Conservation (phyloP, 2,797 vertebrate genomes). For the Fistularia tabacaria region DNA sequence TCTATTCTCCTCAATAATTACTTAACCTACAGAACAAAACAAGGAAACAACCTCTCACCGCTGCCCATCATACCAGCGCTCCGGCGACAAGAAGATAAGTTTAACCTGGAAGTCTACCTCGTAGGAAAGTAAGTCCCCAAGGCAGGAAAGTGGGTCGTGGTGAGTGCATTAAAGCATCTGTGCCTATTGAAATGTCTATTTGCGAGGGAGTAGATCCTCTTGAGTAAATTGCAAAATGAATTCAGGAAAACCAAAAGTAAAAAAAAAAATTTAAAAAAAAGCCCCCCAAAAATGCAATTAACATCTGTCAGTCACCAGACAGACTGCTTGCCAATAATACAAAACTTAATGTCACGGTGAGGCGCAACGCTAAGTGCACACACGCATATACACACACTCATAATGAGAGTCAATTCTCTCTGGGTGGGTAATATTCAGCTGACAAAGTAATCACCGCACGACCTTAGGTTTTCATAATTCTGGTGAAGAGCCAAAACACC, state of each 20-base stretch:
- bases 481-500: conserved; percentile 47
- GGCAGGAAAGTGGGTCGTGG: conserved; percentile 36
- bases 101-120: conserved; percentile 17
- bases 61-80: background rate
- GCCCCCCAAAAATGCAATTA: conserved; percentile 34
- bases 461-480: conserved; percentile 57
- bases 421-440: conserved; percentile 53
- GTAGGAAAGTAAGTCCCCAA: conserved; percentile 25
- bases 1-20: background rate
- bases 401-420: conserved; percentile 45
- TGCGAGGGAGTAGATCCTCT: conserved; percentile 2
- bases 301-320: conserved; percentile 41
- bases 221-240: background rate
- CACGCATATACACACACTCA: conserved; percentile 10
- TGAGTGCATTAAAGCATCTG: conserved; percentile 9
- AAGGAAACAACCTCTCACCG: too few relatives aligned
- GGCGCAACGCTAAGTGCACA: conserved; percentile 41
- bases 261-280: conserved; percentile 4
- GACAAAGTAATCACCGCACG: conserved; percentile 67
- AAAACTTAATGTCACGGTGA: conserved; percentile 52
- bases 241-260: background rate
- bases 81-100: conserved; percentile 16
- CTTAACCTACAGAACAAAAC: too few relatives aligned
- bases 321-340: conserved; percentile 40
- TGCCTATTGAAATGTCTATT: conserved; percentile 10